Evolutionary conservation across 2,113 vertebrate species (phyloP), one percentile per base, ranked within the genome.

Genomic region (Isichthys henryi): DNA sequence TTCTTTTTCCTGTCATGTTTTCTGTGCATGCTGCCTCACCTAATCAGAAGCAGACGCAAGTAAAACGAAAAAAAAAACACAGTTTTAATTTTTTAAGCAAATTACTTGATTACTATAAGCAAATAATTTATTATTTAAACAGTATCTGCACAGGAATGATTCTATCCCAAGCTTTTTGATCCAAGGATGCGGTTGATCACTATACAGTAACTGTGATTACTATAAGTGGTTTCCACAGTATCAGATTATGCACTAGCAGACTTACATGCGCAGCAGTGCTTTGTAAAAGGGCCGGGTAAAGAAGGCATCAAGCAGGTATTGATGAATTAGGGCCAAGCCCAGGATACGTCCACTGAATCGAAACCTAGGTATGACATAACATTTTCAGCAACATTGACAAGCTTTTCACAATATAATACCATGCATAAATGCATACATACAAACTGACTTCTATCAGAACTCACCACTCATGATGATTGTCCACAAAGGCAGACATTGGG

Each of bases 381-480:
- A 84, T 48, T 13, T n/a, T 43, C 21, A 43, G 39, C 19, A 48
- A 46, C 43, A 84, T 17, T 74, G n/a, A 13, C n/a, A 74, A 15
- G 11, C 3, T n/a, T n/a, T n/a, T 74, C n/a, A 74, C 66, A 19
- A 80, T 8, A 80, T 43, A 80, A 80, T 80, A 80, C 19, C 82
- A 45, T 17, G 21, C 23, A 46, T 11, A 43, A 9, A 84, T 58
- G 31, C 39, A 70, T 10, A 48, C 77, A 35, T 74, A 56, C 53
- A 39, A 39, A 17, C 80, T 45, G 39, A 21, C 46, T 35, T 50
- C 84, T 9, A 27, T 8, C 70, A 45, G 31, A 21, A 48, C 96
- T 97, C 95, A 99, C 98, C 98, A 99, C 91, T 99, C 98, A 10
- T 99, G 98, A 92, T 99, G 98, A 97, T 99, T 99, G 95, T 99